A percentile compares a stretch with the other conserved stretches of the same genome.
Evolutionary conservation across 1,140 invertebrate species (phyloP).

Genomic region (Drosophila tsacasi): DNA sequence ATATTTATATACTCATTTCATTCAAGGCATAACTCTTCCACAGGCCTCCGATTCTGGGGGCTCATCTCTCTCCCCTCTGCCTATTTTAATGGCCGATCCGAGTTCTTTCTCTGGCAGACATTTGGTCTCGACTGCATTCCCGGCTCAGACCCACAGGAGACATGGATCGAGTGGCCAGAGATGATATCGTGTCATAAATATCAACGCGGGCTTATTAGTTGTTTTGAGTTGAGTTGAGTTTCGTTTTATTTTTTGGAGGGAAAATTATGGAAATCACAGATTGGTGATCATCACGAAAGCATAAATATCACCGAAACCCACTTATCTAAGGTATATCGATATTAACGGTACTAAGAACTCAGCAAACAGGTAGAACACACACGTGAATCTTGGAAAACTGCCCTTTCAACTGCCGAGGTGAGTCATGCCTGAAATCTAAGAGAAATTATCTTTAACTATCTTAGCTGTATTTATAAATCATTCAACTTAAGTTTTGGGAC

Average conservation of each 20-base stretch:
- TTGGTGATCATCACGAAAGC: constrained; percentile 24
- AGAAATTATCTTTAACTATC: background rate
- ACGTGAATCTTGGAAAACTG: constrained; percentile 4
- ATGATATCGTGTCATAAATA: constrained; percentile 82
- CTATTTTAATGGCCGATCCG: constrained; percentile 54
- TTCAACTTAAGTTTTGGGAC: background rate
- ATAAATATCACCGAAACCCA: constrained; percentile 14
- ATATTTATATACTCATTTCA: constrained; percentile 82
- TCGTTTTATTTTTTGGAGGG: constrained; percentile 24
- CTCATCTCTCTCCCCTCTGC: constrained; percentile 20
- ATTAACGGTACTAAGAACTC: constrained; percentile 41
- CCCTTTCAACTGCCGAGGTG: background rate
- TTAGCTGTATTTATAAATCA: background rate
- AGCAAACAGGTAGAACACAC: constrained; percentile 35
- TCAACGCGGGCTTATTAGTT: constrained; percentile 65
- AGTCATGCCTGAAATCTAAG: background rate
- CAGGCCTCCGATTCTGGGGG: constrained; percentile 14
- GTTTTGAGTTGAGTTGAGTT: constrained; percentile 22
- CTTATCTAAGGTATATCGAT: constrained; percentile 33
- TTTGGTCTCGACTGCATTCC: constrained; percentile 62
- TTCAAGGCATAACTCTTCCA: constrained; percentile 69
- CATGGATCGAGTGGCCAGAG: constrained; percentile 53
- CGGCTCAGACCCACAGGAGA: constrained; percentile 56
- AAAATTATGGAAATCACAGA: constrained; percentile 43
- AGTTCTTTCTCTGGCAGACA: constrained; percentile 60